Evolutionary conservation across 1,140 invertebrate genomes (phyloP).

Genomic region (Apis laboriosa): DNA sequence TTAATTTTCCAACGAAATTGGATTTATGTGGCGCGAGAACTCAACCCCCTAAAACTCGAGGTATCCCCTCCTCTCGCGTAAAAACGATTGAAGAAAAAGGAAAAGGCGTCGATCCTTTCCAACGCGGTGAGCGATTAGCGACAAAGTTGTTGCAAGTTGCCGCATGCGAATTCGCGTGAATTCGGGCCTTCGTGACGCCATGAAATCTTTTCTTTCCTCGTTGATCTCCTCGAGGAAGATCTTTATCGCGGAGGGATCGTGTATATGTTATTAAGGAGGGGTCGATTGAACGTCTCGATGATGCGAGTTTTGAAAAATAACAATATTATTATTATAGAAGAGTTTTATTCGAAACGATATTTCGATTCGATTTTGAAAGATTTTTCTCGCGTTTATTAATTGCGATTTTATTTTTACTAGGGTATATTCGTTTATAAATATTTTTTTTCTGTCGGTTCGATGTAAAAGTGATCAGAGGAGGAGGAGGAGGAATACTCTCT

Average conservation of each 20-base stretch:
- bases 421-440: too few relatives aligned
- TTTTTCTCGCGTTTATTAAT: too few relatives aligned
- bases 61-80: neutral
- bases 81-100: constrained; percentile 36
- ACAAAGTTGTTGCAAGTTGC: neutral
- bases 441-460: too few relatives aligned
- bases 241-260: too few relatives aligned
- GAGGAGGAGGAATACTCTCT: too few relatives aligned
- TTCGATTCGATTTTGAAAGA: too few relatives aligned
- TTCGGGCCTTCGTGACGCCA: neutral
- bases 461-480: too few relatives aligned
- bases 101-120: too few relatives aligned
- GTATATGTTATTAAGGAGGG: too few relatives aligned
- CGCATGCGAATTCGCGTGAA: constrained; percentile 28
- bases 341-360: too few relatives aligned
- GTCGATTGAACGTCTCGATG: neutral
- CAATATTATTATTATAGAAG: too few relatives aligned
- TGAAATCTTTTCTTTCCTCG: neutral
- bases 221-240: neutral
- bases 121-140: neutral
- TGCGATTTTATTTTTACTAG: too few relatives aligned
- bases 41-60: constrained; percentile 28
- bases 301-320: neutral
- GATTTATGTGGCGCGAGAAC: constrained; percentile 54
- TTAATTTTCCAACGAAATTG: constrained; percentile 62